Conservation (phyloP, 2,113 vertebrate species). For the Archocentrus centrarchus region DNA sequence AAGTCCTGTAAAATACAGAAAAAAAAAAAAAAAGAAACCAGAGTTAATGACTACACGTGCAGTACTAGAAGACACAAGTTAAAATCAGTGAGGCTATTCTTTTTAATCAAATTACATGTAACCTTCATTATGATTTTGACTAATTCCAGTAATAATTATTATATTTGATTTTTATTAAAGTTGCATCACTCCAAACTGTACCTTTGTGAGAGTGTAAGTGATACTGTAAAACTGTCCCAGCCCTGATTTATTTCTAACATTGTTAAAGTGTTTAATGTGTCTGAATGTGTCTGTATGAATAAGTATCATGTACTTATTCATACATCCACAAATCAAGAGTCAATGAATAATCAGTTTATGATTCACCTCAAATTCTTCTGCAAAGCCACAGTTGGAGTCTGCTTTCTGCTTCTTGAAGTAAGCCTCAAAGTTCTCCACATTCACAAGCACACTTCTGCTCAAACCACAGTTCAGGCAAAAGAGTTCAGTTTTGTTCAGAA, state of each 20-base stretch:
- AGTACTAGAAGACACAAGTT: background rate
- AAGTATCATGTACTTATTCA: too few species aligned
- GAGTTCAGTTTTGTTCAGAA: background rate
- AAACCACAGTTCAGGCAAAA: constrained; percentile 13
- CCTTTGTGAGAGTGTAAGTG: background rate
- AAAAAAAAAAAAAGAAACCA: background rate
- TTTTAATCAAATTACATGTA: background rate
- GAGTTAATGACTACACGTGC: background rate
- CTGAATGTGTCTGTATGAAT: background rate
- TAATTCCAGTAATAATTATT: background rate
- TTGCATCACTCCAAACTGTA: background rate
- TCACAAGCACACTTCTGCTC: constrained; percentile 81
- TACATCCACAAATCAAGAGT: background rate
- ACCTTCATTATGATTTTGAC: background rate
- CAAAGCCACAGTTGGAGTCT: constrained; percentile 94
- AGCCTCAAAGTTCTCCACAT: constrained; percentile 87
- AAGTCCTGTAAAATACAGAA: constrained; percentile 82
- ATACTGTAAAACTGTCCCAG: background rate
- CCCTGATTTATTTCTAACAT: background rate
- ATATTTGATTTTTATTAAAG: background rate
- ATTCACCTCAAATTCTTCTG: constrained; percentile 94
- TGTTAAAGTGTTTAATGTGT: background rate
- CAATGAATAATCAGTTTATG: background rate
- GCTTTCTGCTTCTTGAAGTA: constrained; percentile 93
- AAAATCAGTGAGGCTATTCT: background rate